These are phyloP conservation scores for Orthonychiurus folsomi DNA, from an alignment of 2,888 invertebrate species.

Conservation along the genomic window DNA sequence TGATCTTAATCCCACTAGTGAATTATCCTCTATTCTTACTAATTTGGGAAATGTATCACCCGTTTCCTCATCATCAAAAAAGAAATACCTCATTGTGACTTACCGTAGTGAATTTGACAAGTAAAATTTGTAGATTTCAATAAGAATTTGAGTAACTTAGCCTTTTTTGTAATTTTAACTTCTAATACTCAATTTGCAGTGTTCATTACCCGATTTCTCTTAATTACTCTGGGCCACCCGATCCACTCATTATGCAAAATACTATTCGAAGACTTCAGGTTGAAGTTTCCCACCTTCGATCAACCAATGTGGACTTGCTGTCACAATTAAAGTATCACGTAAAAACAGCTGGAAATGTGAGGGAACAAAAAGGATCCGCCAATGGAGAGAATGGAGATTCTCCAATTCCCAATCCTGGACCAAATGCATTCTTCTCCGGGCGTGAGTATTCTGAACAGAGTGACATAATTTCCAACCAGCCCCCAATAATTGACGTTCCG, in stretches of 20 bases:
- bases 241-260: conserved; percentile 48
- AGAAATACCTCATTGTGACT: conserved; percentile 50
- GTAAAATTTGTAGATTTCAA: conserved; percentile 40
- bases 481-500: too few species aligned
- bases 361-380: background rate
- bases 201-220: conserved; percentile 51
- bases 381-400: background rate
- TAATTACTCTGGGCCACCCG: conserved; percentile 51
- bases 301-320: conserved; percentile 22
- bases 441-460: too few species aligned
- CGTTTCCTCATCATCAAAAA: conserved; percentile 42
- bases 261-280: conserved; percentile 48
- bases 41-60: too few species aligned
- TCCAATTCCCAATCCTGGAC: background rate
- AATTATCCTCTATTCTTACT: background rate
- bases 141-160: background rate
- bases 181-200: conserved; percentile 43
- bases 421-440: too few species aligned
- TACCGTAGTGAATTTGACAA: conserved; percentile 52
- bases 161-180: too few species aligned
- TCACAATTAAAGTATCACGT: conserved; percentile 43
- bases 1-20: background rate
- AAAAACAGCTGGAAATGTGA: conserved; percentile 23
- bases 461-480: too few species aligned
- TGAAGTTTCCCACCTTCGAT: conserved; percentile 43